Evolutionary conservation across 2,113 vertebrate species (phyloP).

Genomic region (Rhea pennata): DNA sequence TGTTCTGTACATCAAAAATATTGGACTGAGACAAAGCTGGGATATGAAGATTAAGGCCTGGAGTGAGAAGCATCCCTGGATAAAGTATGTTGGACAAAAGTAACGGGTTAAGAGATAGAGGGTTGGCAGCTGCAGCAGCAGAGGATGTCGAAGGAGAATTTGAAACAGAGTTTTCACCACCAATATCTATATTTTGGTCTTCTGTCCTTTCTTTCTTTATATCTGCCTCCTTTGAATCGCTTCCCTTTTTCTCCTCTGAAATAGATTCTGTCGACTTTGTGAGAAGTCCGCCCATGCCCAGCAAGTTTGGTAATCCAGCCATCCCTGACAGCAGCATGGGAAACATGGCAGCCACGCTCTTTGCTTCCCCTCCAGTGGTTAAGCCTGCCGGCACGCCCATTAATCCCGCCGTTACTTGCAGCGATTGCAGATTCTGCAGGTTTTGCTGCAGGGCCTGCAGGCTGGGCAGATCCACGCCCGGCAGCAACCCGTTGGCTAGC

Average conservation of each 20-base stretch:
- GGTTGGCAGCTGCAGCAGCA: slow-evolving; percentile 81
- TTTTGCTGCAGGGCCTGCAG: slow-evolving; percentile 98
- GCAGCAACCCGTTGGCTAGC: slow-evolving; percentile 88
- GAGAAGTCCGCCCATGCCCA: slow-evolving; percentile 87
- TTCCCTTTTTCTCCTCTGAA: slow-evolving; percentile 85
- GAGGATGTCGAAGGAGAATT: slow-evolving; percentile 85
- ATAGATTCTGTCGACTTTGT: slow-evolving; percentile 82
- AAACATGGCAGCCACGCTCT: slow-evolving; percentile 93
- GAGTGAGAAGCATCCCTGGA: slow-evolving; percentile 99
- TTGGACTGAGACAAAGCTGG: slow-evolving; percentile 84
- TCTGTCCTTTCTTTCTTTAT: slow-evolving; percentile 94
- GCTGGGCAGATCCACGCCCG: slow-evolving; percentile 89
- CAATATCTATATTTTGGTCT: slow-evolving; percentile 77
- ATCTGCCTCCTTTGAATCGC: slow-evolving; percentile 77
- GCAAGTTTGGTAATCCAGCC: slow-evolving; percentile 92
- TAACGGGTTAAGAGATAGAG: slow-evolving; percentile 94
- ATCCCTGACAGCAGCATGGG: slow-evolving; percentile 97
- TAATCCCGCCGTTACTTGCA: slow-evolving; percentile 92
- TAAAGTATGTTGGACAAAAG: slow-evolving; percentile 97
- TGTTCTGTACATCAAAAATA: slow-evolving; percentile 87
- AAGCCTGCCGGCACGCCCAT: slow-evolving; percentile 91
- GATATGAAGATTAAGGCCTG: slow-evolving; percentile 99
- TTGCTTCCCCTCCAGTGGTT: slow-evolving; percentile 83
- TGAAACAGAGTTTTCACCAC: slow-evolving; percentile 81
- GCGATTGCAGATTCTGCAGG: slow-evolving; percentile 92